Conservation (phyloP, 2,113 vertebrate species). For the Athene noctua region DNA sequence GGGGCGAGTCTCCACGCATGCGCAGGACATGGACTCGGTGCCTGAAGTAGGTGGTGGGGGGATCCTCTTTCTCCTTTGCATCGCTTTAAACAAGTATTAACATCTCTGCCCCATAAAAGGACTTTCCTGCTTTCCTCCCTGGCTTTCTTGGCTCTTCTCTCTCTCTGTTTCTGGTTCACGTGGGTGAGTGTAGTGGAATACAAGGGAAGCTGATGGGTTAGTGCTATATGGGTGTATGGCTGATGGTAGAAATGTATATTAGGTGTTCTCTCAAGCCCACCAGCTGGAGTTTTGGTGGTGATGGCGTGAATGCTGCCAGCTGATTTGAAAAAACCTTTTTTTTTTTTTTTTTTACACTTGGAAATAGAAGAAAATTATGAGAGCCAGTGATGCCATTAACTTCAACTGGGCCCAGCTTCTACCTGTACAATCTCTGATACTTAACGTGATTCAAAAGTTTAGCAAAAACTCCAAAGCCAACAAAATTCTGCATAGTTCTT, state of each 20-base stretch:
- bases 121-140: not conserved
- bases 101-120: not conserved
- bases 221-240: not conserved
- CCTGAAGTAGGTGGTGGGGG: slow-evolving; percentile 88
- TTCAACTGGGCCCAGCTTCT: not conserved
- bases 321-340: not conserved
- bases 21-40: slow-evolving; percentile 87
- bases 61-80: slow-evolving; percentile 12
- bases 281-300: not conserved
- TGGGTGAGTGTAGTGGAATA: not conserved
- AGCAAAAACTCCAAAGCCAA: not conserved
- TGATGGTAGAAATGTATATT: not conserved
- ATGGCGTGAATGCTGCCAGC: not conserved
- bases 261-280: not conserved
- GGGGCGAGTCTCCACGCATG: slow-evolving; percentile 80
- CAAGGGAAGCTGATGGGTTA: accelerated
- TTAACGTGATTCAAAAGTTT: not conserved
- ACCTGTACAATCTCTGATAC: not conserved
- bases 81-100: not conserved
- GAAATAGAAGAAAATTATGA: not conserved
- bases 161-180: not conserved
- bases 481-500: not conserved
- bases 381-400: not conserved
- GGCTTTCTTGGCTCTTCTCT: not conserved
- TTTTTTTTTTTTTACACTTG: not conserved